Base-by-base conservation (phyloP, 2,113 vertebrate species). In the Oceanites oceanicus region DNA sequence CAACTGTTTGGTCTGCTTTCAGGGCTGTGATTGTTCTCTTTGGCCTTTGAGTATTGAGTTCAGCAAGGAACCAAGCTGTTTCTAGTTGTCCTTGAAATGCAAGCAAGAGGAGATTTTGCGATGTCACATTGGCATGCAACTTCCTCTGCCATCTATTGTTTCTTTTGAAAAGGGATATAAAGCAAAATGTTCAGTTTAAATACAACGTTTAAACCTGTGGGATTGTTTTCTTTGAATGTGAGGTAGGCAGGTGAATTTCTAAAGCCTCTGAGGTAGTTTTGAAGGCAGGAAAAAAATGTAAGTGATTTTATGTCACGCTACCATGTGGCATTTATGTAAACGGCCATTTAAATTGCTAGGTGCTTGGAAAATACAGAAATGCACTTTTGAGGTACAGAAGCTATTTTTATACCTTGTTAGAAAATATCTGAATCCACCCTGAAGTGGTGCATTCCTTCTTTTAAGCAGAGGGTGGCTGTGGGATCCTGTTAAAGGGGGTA, bases 31-130 rank as follows among this genome's bases (percentile, higher is more conserved):
- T 90, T 82, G 25, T 74, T 95, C 81, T 91, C 70, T 87, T 86
- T 80, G 92, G 89, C 44, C 82, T 94, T 71, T 81, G 79, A 90
- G 38, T 92, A 90, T 23, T 96, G 90, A 92, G 92, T 94, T 92
- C 87, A 95, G 71, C 0, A 2, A 89, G 78, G 26, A 87, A 94
- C 82, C 89, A 88, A 89, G 87, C 71, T 97, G 67, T 84, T 95
- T 96, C 82, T 89, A 40, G 55, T 25, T 92, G 87, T 84, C 89
- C 89, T 94, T 92, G 79, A 91, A 96, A 94, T 40, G n/a, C 44
- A 77, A 53, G 63, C 61, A 49, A 40, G 53, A 88, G 49, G 50
- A 84, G 63, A 16, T 66, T 89, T 80, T 59, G 52, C 2, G 26
- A 75, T 94, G 84, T 85, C 75, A 68, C 56, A 16, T 63, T 81